These are phyloP conservation scores for Scotopteryx bipunctaria DNA, from an alignment of 2,888 invertebrate genomes.

Conservation along the genomic window DNA sequence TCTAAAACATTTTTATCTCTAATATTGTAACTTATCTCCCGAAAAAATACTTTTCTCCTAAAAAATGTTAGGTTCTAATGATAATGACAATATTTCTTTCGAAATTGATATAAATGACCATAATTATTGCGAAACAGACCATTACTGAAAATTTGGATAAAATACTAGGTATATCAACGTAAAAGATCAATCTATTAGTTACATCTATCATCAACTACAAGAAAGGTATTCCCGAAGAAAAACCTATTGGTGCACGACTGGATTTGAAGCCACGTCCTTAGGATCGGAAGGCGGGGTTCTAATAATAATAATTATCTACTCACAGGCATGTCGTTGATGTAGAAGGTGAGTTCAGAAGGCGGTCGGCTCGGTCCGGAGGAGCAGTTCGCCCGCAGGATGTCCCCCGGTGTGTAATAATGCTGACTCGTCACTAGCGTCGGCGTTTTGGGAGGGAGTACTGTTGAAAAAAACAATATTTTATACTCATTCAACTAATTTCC, in stretches of 20 bases:
- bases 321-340: slow-evolving; percentile 88
- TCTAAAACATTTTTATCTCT: slow-evolving; percentile 2
- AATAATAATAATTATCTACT: slow-evolving; percentile 53
- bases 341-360: slow-evolving; percentile 86
- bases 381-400: slow-evolving; percentile 88
- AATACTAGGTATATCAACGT: slow-evolving; percentile 7
- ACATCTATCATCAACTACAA: too few relatives aligned
- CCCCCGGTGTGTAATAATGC: slow-evolving; percentile 88
- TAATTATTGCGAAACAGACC: slow-evolving; percentile 15
- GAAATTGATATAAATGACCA: slow-evolving; percentile 23
- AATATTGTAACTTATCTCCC: background rate
- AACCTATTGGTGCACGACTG: too few relatives aligned
- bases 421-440: slow-evolving; percentile 87
- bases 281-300: too few relatives aligned
- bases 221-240: too few relatives aligned
- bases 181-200: too few relatives aligned
- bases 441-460: slow-evolving; percentile 83
- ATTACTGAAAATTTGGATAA: slow-evolving; percentile 8
- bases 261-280: too few relatives aligned
- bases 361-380: slow-evolving; percentile 88
- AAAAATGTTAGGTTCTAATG: background rate
- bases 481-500: too few relatives aligned
- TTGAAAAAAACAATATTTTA: background rate
- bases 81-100: slow-evolving; percentile 16
- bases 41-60: slow-evolving; percentile 7